These are phyloP conservation scores for Decapterus maruadsi DNA, from an alignment of 2,797 vertebrate genomes.

Conservation along the genomic window DNA sequence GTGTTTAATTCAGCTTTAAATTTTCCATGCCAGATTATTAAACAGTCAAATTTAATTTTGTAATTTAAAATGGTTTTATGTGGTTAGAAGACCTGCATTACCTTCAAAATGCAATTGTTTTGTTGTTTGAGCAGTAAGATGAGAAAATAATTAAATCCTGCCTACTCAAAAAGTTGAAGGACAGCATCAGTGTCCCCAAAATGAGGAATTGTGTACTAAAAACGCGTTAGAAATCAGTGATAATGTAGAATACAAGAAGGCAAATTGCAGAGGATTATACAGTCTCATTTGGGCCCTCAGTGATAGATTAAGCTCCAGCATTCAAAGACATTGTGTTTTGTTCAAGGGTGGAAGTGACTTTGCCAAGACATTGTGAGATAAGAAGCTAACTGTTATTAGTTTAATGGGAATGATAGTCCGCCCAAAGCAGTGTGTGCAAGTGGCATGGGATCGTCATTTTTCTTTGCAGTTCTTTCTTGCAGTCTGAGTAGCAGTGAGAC, in stretches of 20 bases:
- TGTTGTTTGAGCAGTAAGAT: constrained; percentile 16
- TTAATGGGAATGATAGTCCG: constrained; percentile 76
- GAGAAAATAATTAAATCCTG: constrained; percentile 16
- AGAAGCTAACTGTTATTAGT: constrained; percentile 78
- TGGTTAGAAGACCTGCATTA: neutral
- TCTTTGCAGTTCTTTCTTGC: constrained; percentile 52
- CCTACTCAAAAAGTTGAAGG: constrained; percentile 41
- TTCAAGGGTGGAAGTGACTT: constrained; percentile 81
- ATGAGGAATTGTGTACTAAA: constrained; percentile 25
- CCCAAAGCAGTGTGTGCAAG: constrained; percentile 66
- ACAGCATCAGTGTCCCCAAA: constrained; percentile 13
- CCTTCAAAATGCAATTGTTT: neutral
- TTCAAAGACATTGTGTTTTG: constrained; percentile 75
- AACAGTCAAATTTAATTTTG: neutral
- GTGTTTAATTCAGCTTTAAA: neutral
- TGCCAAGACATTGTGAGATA: constrained; percentile 78
- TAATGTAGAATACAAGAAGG: constrained; percentile 53
- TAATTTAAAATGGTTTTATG: neutral
- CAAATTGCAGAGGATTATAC: constrained; percentile 65
- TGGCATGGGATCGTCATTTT: constrained; percentile 61
- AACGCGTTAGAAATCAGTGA: constrained; percentile 41
- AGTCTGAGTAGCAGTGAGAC: constrained; percentile 30
- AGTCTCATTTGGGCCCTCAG: constrained; percentile 59
- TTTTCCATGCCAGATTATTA: neutral
- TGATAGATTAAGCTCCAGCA: constrained; percentile 67